Evolutionary conservation across 2,797 vertebrate genomes (phyloP).

Genomic region (Valencia hispanica): DNA sequence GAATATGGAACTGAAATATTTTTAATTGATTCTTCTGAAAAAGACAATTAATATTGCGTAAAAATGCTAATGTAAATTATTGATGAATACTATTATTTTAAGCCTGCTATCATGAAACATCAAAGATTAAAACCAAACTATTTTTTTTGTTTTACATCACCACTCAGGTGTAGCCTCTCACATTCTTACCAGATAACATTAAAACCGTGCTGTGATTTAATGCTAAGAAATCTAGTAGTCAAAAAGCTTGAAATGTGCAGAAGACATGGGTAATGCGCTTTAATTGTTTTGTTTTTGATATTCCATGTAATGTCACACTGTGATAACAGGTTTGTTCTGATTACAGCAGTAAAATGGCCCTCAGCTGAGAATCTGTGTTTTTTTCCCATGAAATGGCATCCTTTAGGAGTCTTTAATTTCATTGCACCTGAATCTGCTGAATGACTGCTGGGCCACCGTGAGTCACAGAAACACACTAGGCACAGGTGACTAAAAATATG

Average conservation of each 20-base stretch:
- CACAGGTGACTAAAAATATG: conserved; percentile 16
- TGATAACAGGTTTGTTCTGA: neutral
- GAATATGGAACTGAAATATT: neutral
- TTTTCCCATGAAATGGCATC: neutral
- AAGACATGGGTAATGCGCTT: neutral
- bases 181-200: neutral
- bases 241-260: neutral
- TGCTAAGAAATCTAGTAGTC: neutral
- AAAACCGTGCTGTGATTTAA: neutral
- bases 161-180: neutral
- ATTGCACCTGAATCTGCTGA: conserved; percentile 29
- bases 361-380: conserved; percentile 3
- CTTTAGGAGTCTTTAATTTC: conserved; percentile 8
- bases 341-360: neutral
- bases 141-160: neutral
- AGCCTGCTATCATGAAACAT: neutral
- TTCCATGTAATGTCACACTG: neutral
- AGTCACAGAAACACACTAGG: conserved; percentile 32
- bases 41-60: neutral
- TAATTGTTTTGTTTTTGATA: neutral
- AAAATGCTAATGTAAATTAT: conserved; percentile 2
- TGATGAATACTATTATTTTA: neutral
- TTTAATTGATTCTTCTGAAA: conserved; percentile 2
- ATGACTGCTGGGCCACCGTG: conserved; percentile 29
- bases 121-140: neutral